Percentiles rank a stretch among this genome's conserved stretches.
phyloP scores from a whole-genome alignment of 1,140 invertebrate genomes.

The Heliothis virescens region DNA sequence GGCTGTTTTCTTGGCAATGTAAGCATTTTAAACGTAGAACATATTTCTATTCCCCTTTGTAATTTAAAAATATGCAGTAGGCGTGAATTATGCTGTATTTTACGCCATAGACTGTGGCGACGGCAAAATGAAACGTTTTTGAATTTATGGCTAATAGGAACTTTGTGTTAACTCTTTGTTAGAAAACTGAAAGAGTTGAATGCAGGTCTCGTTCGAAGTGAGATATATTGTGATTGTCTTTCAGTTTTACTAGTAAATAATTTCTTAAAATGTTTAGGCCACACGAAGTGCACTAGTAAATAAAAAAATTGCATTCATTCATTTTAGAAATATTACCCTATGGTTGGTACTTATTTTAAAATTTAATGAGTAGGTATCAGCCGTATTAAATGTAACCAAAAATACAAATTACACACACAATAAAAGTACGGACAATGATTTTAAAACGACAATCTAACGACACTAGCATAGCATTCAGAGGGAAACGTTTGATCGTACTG shows the following conservation, averaged over 20 bases:
- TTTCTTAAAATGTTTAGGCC: too few relatives aligned
- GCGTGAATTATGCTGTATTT: conserved; percentile 20
- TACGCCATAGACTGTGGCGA: conserved; percentile 7
- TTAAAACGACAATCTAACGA: neutral
- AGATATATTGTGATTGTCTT: neutral
- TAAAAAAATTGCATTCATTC: too few relatives aligned
- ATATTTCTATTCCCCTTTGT: conserved; percentile 11
- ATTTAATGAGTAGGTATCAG: too few relatives aligned
- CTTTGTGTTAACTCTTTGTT: conserved; percentile 4
- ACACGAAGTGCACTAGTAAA: too few relatives aligned
- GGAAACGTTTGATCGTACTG: conserved; percentile 36
- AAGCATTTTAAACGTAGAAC: neutral
- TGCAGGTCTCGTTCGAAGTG: too few relatives aligned
- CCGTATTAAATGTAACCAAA: too few relatives aligned
- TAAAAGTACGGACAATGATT: neutral
- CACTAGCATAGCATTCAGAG: conserved; percentile 45
- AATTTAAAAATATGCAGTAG: neutral
- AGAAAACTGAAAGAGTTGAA: neutral
- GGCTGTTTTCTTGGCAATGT: too few relatives aligned
- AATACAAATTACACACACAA: neutral
- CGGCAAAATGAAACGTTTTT: conserved; percentile 25
- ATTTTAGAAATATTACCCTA: too few relatives aligned
- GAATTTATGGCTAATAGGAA: conserved; percentile 23
- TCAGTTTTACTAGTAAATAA: too few relatives aligned
- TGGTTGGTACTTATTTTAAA: too few relatives aligned